Conservation (phyloP, 1,140 invertebrate species). For the Eriosoma lanigerum region DNA sequence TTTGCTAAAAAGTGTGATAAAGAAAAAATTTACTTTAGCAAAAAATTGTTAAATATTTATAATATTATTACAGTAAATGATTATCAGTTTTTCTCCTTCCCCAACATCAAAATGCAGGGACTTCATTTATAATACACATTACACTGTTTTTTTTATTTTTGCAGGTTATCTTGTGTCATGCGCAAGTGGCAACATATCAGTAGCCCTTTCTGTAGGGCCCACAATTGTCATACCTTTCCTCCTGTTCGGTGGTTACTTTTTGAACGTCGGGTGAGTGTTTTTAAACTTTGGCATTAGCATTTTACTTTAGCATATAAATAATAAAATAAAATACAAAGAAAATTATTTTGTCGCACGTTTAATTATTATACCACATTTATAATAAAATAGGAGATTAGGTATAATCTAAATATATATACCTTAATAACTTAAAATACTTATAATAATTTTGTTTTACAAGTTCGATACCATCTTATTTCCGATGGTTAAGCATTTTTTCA, state of each 20-base stretch:
- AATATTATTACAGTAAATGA: too few species aligned
- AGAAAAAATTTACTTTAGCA: too few species aligned
- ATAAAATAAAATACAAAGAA: too few species aligned
- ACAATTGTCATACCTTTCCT: slow-evolving; percentile 90
- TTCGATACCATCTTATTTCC: slow-evolving; percentile 83
- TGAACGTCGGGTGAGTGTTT: slow-evolving; percentile 77
- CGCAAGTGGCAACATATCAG: slow-evolving; percentile 73
- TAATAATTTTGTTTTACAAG: slow-evolving; percentile 60
- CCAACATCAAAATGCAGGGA: too few species aligned
- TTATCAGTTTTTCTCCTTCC: too few species aligned
- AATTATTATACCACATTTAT: too few species aligned
- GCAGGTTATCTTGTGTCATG: slow-evolving; percentile 89
- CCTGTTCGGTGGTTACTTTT: slow-evolving; percentile 93
- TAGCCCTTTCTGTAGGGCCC: slow-evolving; percentile 85
- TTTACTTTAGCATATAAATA: not conserved
- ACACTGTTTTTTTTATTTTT: too few species aligned
- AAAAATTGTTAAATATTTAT: too few species aligned
- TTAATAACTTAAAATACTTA: too few species aligned
- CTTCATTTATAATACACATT: too few species aligned
- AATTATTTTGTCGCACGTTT: not conserved
- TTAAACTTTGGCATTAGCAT: not conserved
- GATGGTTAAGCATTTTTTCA: slow-evolving; percentile 89
- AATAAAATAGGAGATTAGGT: not conserved
- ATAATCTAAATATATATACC: too few species aligned
- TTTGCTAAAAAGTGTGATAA: too few species aligned